Evolutionary conservation across 2,797 vertebrate genomes (phyloP), one percentile per base, ranked within the genome.

Genomic region (Sphenopsis melanotis): DNA sequence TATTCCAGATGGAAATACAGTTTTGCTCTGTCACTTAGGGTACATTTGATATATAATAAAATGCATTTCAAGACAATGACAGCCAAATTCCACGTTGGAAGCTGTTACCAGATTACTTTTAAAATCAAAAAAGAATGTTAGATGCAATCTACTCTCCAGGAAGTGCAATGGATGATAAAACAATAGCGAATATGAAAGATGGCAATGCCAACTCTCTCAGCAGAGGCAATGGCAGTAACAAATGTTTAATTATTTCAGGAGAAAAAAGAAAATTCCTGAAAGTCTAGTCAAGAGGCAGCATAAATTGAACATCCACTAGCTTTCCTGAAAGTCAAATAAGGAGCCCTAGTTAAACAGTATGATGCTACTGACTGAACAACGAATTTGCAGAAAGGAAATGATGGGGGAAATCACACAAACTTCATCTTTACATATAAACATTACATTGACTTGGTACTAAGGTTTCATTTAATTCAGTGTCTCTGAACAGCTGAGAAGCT

Each of bases 101-200:
- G 39, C 47, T 87, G 53, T 66, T 92, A 49, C 26, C 86, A 46
- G 59, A 55, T 63, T 81, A 86, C 61, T 93, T 75, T 72, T 53
- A 65, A 83, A 89, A 81, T 52, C 6, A 81, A 89, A 91, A 83
- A 74, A 30, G 56, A 81, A 81, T 23, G 49, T 78, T 83, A 83
- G 71, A 94, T 55, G 49, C 42, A 61, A 83, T 76, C 72, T 83
- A 75, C 75, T 95, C 86, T 94, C 53, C 92, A 88, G 87, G 59
- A 96, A 97, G 94, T 50, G 72, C 65, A 83, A n/a, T 24, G 52
- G 69, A 76, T 76, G 79, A 93, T 94, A 89, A 91, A 96, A 93
- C 90, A 92, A 96, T 27, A 91, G 61, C 0, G 3, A 87, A 56
- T 85, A 81, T 59, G 89, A 94, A 92, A 96, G 91, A 50, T 91